A percentile compares a stretch with the other conserved stretches of the same genome.
These are phyloP conservation scores for Danaus chrysippus DNA, from an alignment of 2,888 invertebrate genomes.

Conservation along the genomic window DNA sequence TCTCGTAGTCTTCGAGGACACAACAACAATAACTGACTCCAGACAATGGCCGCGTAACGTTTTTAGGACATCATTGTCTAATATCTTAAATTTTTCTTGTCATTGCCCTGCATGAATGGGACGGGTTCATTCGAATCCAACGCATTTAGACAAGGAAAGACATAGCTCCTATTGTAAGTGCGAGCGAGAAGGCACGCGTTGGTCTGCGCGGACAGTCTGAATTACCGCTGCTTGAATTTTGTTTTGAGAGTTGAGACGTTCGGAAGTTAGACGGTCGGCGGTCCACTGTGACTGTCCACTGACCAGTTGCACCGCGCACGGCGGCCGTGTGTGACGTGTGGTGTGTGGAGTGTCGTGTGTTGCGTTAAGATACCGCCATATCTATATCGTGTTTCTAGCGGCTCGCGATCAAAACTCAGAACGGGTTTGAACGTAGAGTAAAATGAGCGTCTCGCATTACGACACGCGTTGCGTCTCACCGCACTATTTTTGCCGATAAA, in stretches of 20 bases:
- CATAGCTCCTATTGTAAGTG: conserved; percentile 37
- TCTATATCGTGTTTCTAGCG: no score
- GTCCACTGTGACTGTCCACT: conserved; percentile 4
- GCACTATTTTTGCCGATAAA: conserved; percentile 58
- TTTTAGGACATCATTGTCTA: conserved; percentile 60
- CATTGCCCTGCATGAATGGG: conserved; percentile 62
- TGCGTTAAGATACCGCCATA: no score
- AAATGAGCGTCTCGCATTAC: conserved; percentile 64
- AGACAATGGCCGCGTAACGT: conserved; percentile 51
- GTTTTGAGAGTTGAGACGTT: conserved; percentile 61
- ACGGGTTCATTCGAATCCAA: conserved; percentile 62
- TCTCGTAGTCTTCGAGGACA: conserved; percentile 8
- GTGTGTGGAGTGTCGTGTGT: conserved; percentile 19
- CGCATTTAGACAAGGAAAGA: conserved; percentile 36
- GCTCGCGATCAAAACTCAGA: no score
- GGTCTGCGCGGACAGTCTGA: conserved; percentile 58
- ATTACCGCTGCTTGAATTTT: conserved; percentile 69
- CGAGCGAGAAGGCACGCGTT: conserved; percentile 39
- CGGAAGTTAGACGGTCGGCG: conserved; percentile 38
- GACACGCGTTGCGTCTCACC: conserved; percentile 59
- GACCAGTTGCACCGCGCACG: conserved; percentile 54
- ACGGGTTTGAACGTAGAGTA: conserved; percentile 34
- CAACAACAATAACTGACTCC: conserved; percentile 34
- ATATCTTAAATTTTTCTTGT: conserved; percentile 41
- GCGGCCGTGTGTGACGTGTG: conserved; percentile 54